phyloP scores from a whole-genome alignment of 2,113 vertebrate species.

The Aegotheles bennettii region DNA sequence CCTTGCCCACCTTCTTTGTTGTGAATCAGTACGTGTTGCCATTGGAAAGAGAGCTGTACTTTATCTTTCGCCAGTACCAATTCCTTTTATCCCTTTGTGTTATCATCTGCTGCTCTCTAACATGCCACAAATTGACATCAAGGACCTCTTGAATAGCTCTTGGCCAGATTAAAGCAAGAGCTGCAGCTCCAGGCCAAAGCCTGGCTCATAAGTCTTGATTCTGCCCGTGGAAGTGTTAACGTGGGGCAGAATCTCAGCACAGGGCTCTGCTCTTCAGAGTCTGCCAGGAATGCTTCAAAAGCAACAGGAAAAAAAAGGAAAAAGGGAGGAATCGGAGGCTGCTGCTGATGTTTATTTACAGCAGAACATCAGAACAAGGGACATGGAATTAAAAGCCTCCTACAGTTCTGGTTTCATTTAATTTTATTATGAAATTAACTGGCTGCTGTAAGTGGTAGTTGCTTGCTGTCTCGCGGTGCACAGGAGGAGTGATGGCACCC shows the following conservation, averaged over 20 bases:
- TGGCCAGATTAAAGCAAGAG: neutral
- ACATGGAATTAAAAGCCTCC: slow-evolving; percentile 5
- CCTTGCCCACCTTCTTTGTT: neutral
- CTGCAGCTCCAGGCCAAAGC: neutral
- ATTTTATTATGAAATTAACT: neutral
- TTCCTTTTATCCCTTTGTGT: neutral
- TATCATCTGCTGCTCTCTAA: rapidly evolving
- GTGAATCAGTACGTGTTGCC: rapidly evolving
- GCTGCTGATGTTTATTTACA: neutral
- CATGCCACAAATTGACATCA: rapidly evolving
- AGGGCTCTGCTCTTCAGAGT: neutral
- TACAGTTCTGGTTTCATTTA: neutral
- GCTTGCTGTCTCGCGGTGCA: neutral
- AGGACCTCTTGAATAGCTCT: neutral
- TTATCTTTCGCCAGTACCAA: neutral
- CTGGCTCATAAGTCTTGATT: neutral
- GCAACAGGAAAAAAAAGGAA: neutral
- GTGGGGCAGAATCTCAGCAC: neutral
- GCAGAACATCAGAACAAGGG: neutral
- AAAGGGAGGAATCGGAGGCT: neutral
- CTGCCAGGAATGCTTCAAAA: neutral
- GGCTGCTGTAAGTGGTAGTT: neutral
- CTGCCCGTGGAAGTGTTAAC: neutral
- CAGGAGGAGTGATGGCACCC: rapidly evolving
- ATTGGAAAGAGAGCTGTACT: neutral